Evolutionary conservation across 2,113 vertebrate species (phyloP).

Genomic region (Tragelaphus strepsiceros): DNA sequence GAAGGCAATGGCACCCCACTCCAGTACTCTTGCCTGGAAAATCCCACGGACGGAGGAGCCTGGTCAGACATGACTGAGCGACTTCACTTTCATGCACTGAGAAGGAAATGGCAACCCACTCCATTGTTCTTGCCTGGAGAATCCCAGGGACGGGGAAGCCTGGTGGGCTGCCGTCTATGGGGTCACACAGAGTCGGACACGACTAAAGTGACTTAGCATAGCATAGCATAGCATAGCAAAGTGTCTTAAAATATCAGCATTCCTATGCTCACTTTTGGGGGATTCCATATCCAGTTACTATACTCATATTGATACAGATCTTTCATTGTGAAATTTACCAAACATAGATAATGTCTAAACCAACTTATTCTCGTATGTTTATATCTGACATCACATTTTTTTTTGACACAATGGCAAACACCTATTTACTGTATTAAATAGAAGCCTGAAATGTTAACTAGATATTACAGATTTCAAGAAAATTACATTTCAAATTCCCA

Average conservation of each 20-base stretch:
- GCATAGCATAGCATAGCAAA: too few relatives aligned
- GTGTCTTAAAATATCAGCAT: neutral
- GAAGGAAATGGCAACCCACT: too few relatives aligned
- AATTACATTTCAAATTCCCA: slow-evolving; percentile 63
- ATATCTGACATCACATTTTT: neutral
- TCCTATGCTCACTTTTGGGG: neutral
- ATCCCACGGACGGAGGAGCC: too few relatives aligned
- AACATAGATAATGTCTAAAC: neutral
- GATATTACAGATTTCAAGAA: slow-evolving; percentile 61
- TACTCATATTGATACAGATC: neutral
- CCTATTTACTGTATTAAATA: slow-evolving; percentile 86
- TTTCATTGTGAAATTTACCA: neutral
- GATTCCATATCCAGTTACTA: neutral
- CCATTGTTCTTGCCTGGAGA: too few relatives aligned
- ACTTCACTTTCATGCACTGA: too few relatives aligned
- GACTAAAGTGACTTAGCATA: too few relatives aligned
- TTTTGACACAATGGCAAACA: slow-evolving; percentile 63
- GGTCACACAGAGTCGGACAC: too few relatives aligned
- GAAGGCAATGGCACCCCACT: too few relatives aligned
- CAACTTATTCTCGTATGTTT: neutral
- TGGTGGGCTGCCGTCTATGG: too few relatives aligned
- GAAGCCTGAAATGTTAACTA: slow-evolving; percentile 76
- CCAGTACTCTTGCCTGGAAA: too few relatives aligned
- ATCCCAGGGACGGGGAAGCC: too few relatives aligned
- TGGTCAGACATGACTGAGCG: too few relatives aligned